Base-by-base conservation (phyloP, 2,113 vertebrate genomes). In the Ceyx melanurus region DNA sequence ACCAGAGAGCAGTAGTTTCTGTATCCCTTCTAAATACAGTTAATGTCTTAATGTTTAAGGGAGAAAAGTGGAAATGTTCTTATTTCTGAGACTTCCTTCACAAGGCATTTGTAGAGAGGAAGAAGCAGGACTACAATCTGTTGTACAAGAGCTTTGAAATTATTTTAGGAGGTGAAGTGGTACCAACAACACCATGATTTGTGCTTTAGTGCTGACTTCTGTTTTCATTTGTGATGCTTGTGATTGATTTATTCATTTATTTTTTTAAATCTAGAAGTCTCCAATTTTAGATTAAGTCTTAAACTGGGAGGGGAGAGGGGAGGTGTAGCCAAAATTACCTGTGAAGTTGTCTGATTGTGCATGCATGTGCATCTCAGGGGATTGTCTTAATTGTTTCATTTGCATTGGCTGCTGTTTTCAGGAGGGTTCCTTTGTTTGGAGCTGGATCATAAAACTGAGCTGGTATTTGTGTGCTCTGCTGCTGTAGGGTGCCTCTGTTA, bases 331-430 rank as follows among this genome's bases (percentile, higher is more conserved):
- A 65, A 28, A 71, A 22, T 31, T 7, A 2, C 70, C 13, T 8
- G 16, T 80, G 64, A 62, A 28, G 19, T 25, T 66, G 11, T 62
- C 46, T 15, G 18, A 1, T 80, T 76, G 35, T 56, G n/a, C 62
- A 22, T 6, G 31, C 11, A 16, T 3, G 7, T 78, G 7, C 9
- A 37, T 88, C 33, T 82, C 58, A 54, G 0, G 0, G 33, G 31
- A 23, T 45, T 64, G 23, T 58, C 19, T 12, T n/a, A 26, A 26
- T 46, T 2, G 0, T 46, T 90, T 70, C 22, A 3, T 65, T 72
- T 91, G 17, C 25, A 31, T 78, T 29, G 43, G 56, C 22, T 67
- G 50, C 46, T 71, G 11, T 33, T 74, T 71, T 67, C 35, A 62
- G 56, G 50, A 90, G 58, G 16, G 51, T 53, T 83, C 29, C 26